Evolutionary conservation across 2,797 vertebrate genomes (phyloP), one percentile per base, ranked within the genome.

Genomic region (Acanthornis magna): DNA sequence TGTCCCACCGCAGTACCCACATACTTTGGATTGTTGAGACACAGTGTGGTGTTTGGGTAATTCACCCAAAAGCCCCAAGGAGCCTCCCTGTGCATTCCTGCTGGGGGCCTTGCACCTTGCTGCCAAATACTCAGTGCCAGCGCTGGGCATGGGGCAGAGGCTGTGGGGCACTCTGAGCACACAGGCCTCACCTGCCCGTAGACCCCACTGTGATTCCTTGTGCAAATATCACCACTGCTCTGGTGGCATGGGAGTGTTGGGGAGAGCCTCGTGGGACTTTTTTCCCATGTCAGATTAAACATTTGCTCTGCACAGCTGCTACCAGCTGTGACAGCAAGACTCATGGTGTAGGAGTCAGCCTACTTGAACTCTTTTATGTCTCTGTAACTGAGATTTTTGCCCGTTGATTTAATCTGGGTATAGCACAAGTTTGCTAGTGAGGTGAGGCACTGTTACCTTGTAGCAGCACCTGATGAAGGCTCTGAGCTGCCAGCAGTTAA

Each of bases 151-250:
- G 65, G 79, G 66, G 11, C 30, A 40, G 71, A 5, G 54, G 29
- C 38, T 82, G n/a, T 29, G 77, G 43, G 13, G 32, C 21, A 6
- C 17, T 34, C 53, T 45, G 36, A 45, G 87, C 13, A 18, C 18
- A 5, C 1, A 0, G 27, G 10, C 42, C 40, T 91, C 3, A 3
- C 5, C 1, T 54, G 38, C 0, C 0, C 1, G 1, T 2, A 10
- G 50, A 27, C 18, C 54, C 58, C 2, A 1, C 54, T 68, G 50
- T 8, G 11, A 0, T 18, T 48, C 29, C 60, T 13, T 2, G 2
- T 67, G 62, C 48, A 11, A 12, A 6, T 6, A 4, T 2, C 32
- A 34, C 15, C 22, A 1, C 55, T 36, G 55, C 14, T 47, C 14
- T 66, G 2, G 2, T 32, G 34, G 20, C 0, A 0, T 0, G 3